phyloP scores from a whole-genome alignment of 2,113 vertebrate genomes.

The Neolamprologus kungweensis region DNA sequence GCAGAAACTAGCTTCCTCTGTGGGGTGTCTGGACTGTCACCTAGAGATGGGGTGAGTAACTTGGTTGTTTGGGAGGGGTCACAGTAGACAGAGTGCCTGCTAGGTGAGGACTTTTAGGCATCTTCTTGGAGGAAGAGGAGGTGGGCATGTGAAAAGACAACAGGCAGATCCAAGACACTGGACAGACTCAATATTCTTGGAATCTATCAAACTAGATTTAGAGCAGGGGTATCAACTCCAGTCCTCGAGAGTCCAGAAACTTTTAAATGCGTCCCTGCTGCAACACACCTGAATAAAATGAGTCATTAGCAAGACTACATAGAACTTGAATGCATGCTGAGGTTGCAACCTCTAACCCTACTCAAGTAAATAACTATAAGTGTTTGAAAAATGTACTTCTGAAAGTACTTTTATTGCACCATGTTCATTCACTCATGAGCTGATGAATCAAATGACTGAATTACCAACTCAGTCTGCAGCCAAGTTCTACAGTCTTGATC shows the following conservation, averaged over 20 bases:
- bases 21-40: accelerated
- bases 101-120: not conserved
- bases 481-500: accelerated
- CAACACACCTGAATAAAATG: not conserved
- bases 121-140: not conserved
- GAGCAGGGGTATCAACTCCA: not conserved
- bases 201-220: not conserved
- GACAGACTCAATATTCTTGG: not conserved
- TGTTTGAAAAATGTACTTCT: not conserved
- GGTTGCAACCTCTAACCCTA: accelerated
- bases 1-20: not conserved
- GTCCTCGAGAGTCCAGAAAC: not conserved
- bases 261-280: accelerated
- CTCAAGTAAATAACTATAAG: accelerated
- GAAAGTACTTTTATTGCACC: not conserved
- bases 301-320: not conserved
- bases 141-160: not conserved
- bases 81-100: accelerated
- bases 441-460: not conserved
- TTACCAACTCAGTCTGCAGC: not conserved
- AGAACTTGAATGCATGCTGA: not conserved
- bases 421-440: not conserved
- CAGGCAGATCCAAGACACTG: not conserved
- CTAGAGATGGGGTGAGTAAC: not conserved
- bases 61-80: not conserved